phyloP scores from a whole-genome alignment of 2,888 invertebrate genomes.

The Sinohyriopsis cumingii region DNA sequence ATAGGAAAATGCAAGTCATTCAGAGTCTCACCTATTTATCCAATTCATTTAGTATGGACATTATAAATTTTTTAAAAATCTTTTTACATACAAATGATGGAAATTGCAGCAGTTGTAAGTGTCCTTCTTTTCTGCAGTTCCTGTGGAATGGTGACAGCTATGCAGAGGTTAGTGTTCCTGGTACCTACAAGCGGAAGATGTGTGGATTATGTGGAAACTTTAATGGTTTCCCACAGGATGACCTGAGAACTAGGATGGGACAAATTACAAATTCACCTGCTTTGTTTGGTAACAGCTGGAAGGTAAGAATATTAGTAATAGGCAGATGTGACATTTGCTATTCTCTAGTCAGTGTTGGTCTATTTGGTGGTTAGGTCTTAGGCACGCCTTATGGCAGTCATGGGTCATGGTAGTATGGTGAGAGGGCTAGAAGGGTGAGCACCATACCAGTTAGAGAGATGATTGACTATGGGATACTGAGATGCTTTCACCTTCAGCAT shows the following conservation, averaged over 20 bases:
- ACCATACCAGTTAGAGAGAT: too few species aligned
- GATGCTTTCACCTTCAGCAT: background rate
- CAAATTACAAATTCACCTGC: slow-evolving; percentile 62
- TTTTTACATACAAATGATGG: background rate
- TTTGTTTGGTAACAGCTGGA: slow-evolving; percentile 68
- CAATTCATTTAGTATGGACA: background rate
- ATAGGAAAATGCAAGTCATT: background rate
- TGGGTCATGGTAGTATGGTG: too few species aligned
- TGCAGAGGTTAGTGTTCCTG: slow-evolving; percentile 62
- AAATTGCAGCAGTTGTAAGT: background rate
- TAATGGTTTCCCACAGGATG: slow-evolving; percentile 65
- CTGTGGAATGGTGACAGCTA: slow-evolving; percentile 64
- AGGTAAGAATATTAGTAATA: slow-evolving; percentile 38
- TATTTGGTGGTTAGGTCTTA: background rate
- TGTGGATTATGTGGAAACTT: slow-evolving; percentile 70
- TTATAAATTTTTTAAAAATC: background rate
- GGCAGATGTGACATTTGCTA: too few species aligned
- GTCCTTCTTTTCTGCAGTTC: slow-evolving; percentile 39
- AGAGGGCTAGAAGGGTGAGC: too few species aligned
- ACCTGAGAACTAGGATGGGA: slow-evolving; percentile 54
- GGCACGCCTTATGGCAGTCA: background rate
- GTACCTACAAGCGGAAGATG: slow-evolving; percentile 53
- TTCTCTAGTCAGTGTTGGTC: background rate
- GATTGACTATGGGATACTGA: background rate
- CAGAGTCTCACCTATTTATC: background rate